Percentiles rank a stretch among this genome's conserved stretches.
Conservation (phyloP, 2,113 vertebrate genomes). For the Chlorodrepanis virens region DNA sequence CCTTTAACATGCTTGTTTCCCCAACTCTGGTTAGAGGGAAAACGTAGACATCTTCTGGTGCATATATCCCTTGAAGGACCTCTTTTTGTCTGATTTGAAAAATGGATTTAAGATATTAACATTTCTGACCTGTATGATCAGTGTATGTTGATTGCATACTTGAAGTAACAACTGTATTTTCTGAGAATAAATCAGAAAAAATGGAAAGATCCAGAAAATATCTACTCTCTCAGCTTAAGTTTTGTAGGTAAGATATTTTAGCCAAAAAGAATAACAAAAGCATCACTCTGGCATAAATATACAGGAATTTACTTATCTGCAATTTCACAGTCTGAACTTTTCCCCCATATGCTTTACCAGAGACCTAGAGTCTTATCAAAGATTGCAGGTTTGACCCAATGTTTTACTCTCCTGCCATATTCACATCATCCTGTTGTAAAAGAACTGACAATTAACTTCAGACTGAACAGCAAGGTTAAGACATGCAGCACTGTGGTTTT, state of each 20-base stretch:
- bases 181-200: not conserved
- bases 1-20: constrained; percentile 83
- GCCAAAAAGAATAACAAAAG: not conserved
- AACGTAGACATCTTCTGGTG: constrained; percentile 82
- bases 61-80: constrained; percentile 75
- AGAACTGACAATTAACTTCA: not conserved
- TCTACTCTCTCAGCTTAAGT: not conserved
- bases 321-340: not conserved
- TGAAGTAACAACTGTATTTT: not conserved
- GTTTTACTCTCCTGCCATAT: not conserved
- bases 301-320: not conserved
- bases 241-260: not conserved
- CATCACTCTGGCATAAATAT: not conserved
- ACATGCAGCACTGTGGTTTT: not conserved
- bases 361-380: not conserved
- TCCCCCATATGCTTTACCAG: not conserved
- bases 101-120: not conserved
- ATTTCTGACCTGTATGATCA: not conserved
- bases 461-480: not conserved
- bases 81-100: constrained; percentile 71
- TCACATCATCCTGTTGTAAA: not conserved
- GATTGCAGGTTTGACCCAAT: not conserved
- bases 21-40: constrained; percentile 84
- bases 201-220: not conserved
- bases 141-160: not conserved